Conservation (phyloP, 2,888 invertebrate genomes). For the Pelosia muscerda region DNA sequence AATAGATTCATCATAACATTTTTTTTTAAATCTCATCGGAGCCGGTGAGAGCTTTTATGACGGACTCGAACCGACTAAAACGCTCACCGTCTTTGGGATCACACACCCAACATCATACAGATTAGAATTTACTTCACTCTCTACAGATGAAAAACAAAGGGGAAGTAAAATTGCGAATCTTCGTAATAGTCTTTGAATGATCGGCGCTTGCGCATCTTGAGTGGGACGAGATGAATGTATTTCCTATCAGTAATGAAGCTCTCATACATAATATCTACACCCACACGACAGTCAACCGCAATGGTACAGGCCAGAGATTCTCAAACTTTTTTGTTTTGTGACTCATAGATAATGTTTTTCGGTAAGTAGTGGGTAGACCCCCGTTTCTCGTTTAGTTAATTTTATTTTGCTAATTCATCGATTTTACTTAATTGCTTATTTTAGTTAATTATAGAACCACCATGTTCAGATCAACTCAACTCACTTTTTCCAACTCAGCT, state of each 20-base stretch:
- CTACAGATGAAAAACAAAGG: background rate
- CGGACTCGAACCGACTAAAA: no score
- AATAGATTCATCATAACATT: no score
- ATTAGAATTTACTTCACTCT: background rate
- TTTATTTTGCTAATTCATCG: background rate
- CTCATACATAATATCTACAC: slow-evolving; percentile 35
- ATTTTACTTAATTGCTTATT: background rate
- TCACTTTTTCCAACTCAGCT: background rate
- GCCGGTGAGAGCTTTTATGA: no score
- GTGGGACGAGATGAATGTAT: slow-evolving; percentile 56
- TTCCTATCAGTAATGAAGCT: slow-evolving; percentile 53
- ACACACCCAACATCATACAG: background rate
- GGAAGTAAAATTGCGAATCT: slow-evolving; percentile 6
- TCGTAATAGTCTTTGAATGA: background rate
- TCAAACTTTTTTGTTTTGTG: background rate
- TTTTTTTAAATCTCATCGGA: no score
- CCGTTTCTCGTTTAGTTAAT: background rate
- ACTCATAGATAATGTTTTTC: background rate
- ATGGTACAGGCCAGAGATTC: background rate
- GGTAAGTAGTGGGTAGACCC: background rate
- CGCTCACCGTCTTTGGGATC: no score
- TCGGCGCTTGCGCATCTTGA: slow-evolving; percentile 24
- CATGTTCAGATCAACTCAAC: no score
- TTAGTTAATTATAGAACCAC: background rate
- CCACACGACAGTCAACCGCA: slow-evolving; percentile 27